Evolutionary conservation across 2,888 invertebrate genomes (phyloP).

Genomic region (Protula sp.): DNA sequence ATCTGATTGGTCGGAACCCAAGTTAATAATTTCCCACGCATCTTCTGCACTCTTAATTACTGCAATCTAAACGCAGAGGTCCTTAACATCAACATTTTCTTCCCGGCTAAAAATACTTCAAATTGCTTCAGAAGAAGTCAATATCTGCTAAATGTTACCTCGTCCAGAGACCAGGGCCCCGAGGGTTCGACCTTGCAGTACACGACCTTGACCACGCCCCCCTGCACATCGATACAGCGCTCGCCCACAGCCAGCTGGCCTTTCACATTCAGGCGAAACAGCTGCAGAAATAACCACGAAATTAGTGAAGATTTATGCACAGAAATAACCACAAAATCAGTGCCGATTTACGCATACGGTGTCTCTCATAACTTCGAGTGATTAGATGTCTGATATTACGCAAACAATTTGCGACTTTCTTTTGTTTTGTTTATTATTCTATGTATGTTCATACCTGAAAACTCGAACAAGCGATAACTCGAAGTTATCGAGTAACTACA

Average conservation of each 20-base stretch:
- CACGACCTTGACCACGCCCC: conserved; percentile 63
- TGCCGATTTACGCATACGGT: too few relatives aligned
- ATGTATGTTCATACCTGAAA: too few relatives aligned
- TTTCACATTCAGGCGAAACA: conserved; percentile 83
- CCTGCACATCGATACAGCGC: conserved; percentile 77
- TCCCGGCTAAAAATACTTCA: neutral
- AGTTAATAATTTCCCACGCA: too few relatives aligned
- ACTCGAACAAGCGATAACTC: too few relatives aligned
- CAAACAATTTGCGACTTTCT: too few relatives aligned
- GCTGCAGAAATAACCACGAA: conserved; percentile 56
- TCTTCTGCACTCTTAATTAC: too few relatives aligned
- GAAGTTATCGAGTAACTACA: too few relatives aligned
- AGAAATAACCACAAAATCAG: too few relatives aligned
- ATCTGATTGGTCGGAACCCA: too few relatives aligned
- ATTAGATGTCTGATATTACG: too few relatives aligned
- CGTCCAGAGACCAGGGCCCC: conserved; percentile 91
- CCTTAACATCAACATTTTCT: neutral
- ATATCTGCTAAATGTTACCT: conserved; percentile 48
- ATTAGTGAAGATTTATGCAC: neutral
- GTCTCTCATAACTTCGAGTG: too few relatives aligned
- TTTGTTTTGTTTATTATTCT: too few relatives aligned
- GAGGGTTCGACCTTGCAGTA: conserved; percentile 88
- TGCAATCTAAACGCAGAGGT: neutral
- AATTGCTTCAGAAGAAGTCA: neutral
- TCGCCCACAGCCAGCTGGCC: conserved; percentile 95